Evolutionary conservation across 1,140 invertebrate species (phyloP).

Genomic region (Lordiphosa collinella): DNA sequence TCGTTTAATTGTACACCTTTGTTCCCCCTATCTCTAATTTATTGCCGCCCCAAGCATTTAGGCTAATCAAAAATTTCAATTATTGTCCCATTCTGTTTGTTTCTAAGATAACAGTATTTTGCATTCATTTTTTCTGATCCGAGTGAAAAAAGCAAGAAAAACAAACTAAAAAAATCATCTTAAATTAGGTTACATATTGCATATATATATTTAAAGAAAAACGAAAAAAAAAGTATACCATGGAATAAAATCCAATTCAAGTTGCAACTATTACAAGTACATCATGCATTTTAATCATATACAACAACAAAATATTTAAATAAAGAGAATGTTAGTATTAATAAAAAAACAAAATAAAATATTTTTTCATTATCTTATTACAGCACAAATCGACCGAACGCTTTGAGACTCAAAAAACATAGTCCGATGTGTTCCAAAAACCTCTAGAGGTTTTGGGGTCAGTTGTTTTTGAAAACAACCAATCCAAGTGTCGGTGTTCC

Average conservation of each 20-base stretch:
- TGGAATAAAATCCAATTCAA: slow-evolving; percentile 57
- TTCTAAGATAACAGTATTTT: slow-evolving; percentile 37
- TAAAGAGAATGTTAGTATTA: slow-evolving; percentile 71
- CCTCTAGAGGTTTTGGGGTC: no score
- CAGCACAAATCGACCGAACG: no score
- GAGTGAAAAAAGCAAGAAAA: slow-evolving; percentile 31
- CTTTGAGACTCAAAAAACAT: no score
- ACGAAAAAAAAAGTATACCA: slow-evolving; percentile 50
- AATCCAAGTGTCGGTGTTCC: no score
- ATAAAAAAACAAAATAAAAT: no score
- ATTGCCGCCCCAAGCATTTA: slow-evolving; percentile 43
- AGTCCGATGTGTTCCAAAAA: no score
- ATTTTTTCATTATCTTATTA: no score
- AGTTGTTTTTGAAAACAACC: no score
- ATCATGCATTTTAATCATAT: slow-evolving; percentile 72
- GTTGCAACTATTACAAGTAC: slow-evolving; percentile 68
- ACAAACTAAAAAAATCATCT: slow-evolving; percentile 44
- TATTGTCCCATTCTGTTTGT: background rate
- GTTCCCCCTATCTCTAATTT: slow-evolving; percentile 43
- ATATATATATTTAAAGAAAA: slow-evolving; percentile 7
- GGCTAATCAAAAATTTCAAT: slow-evolving; percentile 12
- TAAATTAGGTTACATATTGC: slow-evolving; percentile 47
- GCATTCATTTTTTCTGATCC: slow-evolving; percentile 22
- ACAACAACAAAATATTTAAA: slow-evolving; percentile 68
- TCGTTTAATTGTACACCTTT: slow-evolving; percentile 22